Evolutionary conservation across 2,797 vertebrate genomes (phyloP).

Genomic region (Meriones psammophilus): DNA sequence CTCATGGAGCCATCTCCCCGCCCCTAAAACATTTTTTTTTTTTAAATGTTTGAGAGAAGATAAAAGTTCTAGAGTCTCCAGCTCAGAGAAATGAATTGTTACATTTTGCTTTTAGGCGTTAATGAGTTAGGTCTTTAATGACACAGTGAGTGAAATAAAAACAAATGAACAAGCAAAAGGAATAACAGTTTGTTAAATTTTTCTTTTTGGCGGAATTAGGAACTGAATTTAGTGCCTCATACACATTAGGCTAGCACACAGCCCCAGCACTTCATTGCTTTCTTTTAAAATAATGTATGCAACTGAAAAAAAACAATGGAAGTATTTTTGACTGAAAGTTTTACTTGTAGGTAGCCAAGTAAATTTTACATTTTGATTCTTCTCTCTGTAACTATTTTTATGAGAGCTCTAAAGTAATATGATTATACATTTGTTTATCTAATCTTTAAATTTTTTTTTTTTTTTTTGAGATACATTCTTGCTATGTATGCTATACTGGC

Average conservation of each 20-base stretch:
- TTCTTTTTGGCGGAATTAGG: not conserved
- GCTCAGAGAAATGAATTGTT: not conserved
- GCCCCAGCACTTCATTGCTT: not conserved
- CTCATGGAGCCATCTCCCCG: not conserved
- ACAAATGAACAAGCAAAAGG: not conserved
- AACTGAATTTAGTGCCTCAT: not conserved
- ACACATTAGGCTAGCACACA: not conserved
- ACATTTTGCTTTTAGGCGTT: not conserved
- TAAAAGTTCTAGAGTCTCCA: not conserved
- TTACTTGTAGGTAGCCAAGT: not conserved
- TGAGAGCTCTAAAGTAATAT: not conserved
- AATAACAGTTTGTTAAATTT: not conserved
- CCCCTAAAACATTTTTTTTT: not conserved
- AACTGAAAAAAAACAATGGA: not conserved
- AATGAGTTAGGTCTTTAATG: not conserved
- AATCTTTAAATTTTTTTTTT: not conserved
- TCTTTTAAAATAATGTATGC: not conserved
- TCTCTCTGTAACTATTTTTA: slow-evolving; percentile 16
- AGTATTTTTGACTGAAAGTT: not conserved
- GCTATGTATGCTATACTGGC: not conserved
- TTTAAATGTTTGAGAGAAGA: not conserved
- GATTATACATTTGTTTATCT: not conserved
- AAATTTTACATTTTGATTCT: not conserved
- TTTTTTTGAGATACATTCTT: not conserved
- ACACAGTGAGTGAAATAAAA: not conserved